These are phyloP conservation scores for Synanthedon tipuliformis DNA, from an alignment of 2,888 invertebrate genomes.

Conservation along the genomic window DNA sequence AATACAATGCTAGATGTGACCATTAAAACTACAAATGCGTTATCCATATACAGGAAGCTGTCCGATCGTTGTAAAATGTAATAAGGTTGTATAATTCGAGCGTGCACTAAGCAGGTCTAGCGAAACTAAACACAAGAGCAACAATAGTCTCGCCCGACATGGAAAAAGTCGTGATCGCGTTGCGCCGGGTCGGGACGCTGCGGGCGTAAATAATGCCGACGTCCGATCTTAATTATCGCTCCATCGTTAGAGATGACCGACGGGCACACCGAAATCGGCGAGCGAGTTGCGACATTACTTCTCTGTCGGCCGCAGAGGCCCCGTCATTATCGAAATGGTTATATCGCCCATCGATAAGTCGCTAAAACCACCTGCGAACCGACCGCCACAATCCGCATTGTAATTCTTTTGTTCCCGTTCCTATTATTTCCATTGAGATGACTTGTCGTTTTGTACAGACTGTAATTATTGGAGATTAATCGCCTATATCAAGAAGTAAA, in stretches of 20 bases:
- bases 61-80: neutral
- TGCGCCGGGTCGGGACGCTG: constrained; percentile 53
- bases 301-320: constrained; percentile 26
- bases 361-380: constrained; percentile 54
- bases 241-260: constrained; percentile 67
- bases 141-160: constrained; percentile 55
- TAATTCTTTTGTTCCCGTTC: constrained; percentile 60
- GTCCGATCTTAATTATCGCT: constrained; percentile 67
- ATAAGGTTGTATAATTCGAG: constrained; percentile 14
- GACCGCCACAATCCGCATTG: constrained; percentile 57
- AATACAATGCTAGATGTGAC: neutral
- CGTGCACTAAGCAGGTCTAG: constrained; percentile 24
- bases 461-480: neutral
- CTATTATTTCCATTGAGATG: constrained; percentile 57
- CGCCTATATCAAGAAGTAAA: neutral
- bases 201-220: constrained; percentile 65
- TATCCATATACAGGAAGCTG: neutral
- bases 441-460: constrained; percentile 23
- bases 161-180: constrained; percentile 64
- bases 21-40: neutral
- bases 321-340: constrained; percentile 45
- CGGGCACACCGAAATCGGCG: constrained; percentile 58
- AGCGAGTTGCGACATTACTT: constrained; percentile 49
- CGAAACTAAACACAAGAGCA: constrained; percentile 21
- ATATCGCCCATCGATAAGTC: constrained; percentile 55